These are phyloP conservation scores for Anthoptus insignis DNA, from an alignment of 2,888 invertebrate species.

Conservation along the genomic window DNA sequence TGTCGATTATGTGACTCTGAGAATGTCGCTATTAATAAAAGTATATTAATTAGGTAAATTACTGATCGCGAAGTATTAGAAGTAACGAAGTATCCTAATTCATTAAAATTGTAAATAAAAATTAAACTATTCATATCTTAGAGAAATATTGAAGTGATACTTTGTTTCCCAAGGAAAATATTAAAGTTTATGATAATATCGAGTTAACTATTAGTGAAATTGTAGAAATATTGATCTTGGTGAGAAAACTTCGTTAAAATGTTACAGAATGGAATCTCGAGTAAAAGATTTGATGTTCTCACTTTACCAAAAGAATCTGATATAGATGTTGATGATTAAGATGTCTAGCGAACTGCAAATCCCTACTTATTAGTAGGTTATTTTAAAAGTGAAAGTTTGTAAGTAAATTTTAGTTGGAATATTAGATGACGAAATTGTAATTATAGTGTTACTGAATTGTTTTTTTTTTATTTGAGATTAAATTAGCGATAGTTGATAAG, in stretches of 20 bases:
- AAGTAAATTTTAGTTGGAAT: conserved; percentile 28
- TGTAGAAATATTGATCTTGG: conserved; percentile 64
- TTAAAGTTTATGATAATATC: conserved; percentile 79
- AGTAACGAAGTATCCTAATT: conserved; percentile 45
- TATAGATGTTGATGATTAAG: conserved; percentile 41
- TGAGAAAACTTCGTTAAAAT: conserved; percentile 54
- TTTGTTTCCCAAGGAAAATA: conserved; percentile 84
- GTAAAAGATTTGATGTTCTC: conserved; percentile 47
- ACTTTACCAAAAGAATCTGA: conserved; percentile 46
- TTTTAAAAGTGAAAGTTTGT: conserved; percentile 30
- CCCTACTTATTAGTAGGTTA: conserved; percentile 28
- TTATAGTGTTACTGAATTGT: conserved; percentile 23
- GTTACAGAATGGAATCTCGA: conserved; percentile 37
- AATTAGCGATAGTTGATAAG: conserved; percentile 34
- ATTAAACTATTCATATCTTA: conserved; percentile 84
- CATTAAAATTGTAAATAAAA: conserved; percentile 71
- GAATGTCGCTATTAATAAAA: conserved; percentile 21
- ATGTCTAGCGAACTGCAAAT: conserved; percentile 35
- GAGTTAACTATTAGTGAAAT: conserved; percentile 79
- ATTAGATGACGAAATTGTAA: conserved; percentile 29
- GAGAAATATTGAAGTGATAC: conserved; percentile 81
- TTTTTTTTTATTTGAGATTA: conserved; percentile 18
- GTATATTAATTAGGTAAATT: conserved; percentile 21
- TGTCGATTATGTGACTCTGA: conserved; percentile 14
- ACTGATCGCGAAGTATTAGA: conserved; percentile 15